phyloP scores from a whole-genome alignment of 1,140 invertebrate genomes.

The Hestina assimilis region DNA sequence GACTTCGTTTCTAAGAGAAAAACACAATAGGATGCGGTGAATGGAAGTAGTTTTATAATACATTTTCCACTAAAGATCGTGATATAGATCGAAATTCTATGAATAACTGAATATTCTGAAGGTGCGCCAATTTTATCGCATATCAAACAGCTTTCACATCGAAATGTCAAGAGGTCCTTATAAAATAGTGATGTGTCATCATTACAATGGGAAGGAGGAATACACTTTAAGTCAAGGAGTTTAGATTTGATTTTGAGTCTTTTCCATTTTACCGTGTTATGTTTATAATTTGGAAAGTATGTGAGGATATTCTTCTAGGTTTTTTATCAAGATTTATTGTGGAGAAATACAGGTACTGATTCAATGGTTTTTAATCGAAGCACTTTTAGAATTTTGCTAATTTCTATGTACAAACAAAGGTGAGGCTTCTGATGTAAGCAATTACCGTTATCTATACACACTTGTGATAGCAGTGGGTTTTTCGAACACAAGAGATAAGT shows the following conservation, averaged over 20 bases:
- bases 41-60: slow-evolving; percentile 24
- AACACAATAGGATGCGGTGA: slow-evolving; percentile 9
- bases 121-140: slow-evolving; percentile 46
- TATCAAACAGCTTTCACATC: slow-evolving; percentile 31
- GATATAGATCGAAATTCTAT: slow-evolving; percentile 49
- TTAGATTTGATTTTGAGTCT: neutral
- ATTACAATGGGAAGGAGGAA: neutral
- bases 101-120: slow-evolving; percentile 58
- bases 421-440: too few species aligned
- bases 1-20: neutral
- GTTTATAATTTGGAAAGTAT: neutral
- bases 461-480: too few species aligned
- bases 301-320: too few species aligned
- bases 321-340: too few species aligned
- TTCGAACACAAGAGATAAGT: too few species aligned
- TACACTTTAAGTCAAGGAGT: neutral
- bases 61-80: slow-evolving; percentile 29
- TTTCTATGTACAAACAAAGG: too few species aligned
- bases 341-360: too few species aligned
- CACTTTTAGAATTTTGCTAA: too few species aligned
- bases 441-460: too few species aligned
- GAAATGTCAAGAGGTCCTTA: slow-evolving; percentile 3
- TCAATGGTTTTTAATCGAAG: too few species aligned
- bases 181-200: slow-evolving; percentile 8
- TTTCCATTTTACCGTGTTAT: neutral